phyloP scores from a whole-genome alignment of 2,113 vertebrate genomes.

The Phylloscopus trochiloides region DNA sequence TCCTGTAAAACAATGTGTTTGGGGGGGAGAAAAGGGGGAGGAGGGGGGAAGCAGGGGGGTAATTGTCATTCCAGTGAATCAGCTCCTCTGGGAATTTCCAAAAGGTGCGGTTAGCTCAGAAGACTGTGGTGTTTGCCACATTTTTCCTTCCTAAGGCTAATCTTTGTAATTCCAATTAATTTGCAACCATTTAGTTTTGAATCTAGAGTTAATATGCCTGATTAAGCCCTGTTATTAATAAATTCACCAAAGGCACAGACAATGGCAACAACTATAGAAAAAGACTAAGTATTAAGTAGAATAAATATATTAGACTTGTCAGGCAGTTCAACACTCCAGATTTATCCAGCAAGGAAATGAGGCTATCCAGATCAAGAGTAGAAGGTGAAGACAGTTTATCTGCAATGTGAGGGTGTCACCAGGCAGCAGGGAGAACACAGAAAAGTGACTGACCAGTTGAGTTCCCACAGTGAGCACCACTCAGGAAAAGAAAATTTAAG shows the following conservation, averaged over 20 bases:
- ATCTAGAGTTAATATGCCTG: slow-evolving; percentile 21
- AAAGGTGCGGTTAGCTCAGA: slow-evolving; percentile 43
- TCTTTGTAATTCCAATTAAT: slow-evolving; percentile 42
- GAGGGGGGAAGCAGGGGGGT: neutral
- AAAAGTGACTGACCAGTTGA: neutral
- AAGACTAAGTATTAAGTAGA: slow-evolving; percentile 8
- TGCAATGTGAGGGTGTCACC: neutral
- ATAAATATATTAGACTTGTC: neutral
- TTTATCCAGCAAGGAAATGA: neutral
- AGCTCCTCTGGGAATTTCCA: slow-evolving; percentile 64
- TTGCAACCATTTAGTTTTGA: slow-evolving; percentile 32
- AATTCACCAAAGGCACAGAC: neutral
- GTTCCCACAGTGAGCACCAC: neutral
- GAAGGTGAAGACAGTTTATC: neutral
- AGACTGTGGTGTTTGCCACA: slow-evolving; percentile 6
- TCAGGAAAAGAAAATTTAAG: neutral
- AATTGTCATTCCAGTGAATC: slow-evolving; percentile 60
- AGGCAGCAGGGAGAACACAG: neutral
- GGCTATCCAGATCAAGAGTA: neutral
- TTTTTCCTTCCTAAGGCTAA: slow-evolving; percentile 55
- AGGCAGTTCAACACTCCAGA: neutral
- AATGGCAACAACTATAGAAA: neutral
- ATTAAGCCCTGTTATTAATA: slow-evolving; percentile 11
- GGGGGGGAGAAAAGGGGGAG: neutral
- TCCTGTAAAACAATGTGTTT: slow-evolving; percentile 56